Evolutionary conservation across 2,888 invertebrate genomes (phyloP), one percentile per base, ranked within the genome.

Genomic region (Dasysyrphus tricinctus): DNA sequence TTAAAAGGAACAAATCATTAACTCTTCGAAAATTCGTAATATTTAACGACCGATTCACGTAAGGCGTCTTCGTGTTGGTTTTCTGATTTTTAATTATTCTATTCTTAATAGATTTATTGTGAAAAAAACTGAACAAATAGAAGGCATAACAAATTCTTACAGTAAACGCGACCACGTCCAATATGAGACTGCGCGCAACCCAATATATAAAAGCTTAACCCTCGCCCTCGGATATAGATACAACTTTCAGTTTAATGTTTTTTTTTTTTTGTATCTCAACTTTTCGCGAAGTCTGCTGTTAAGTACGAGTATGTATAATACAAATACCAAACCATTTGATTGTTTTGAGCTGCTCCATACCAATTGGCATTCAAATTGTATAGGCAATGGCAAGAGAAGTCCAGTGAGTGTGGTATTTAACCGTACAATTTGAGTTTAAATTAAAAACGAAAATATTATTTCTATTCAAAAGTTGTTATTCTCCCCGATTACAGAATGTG

Each of bases 111-210:
- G 51, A 87, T 76, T 59, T 24, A 51, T 54, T 75, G 80, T 80
- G 65, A 44, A 54, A 19, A n/a, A 47, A 47, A 65, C 12, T 24
- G 14, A 24, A 42, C 44, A 57, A 39, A 54, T 1, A 69, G 32
- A 61, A 51, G 44, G 24, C 19, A 61, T 73, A 63, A 47, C 67
- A 24, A 61, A 67, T 44, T 67, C 63, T 49, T 51, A 69, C 24
- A 81, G 86, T 72, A 70, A 86, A 75, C 89, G 88, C 89, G 88
- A 89, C 86, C 89, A 88, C 89, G 88, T 88, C 88, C 88, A 87
- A 85, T 85, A 88, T 84, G 88, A 89, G 89, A 89, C 89, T 89
- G 88, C 88, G 86, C 75, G 88, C 88, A 88, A 72, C 80, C 88
- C 79, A 88, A 88, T 88, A 88, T 81, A 61, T 14, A 65, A 42